Percentiles rank a stretch among this genome's conserved stretches.
Evolutionary conservation across 2,888 invertebrate species (phyloP).

Genomic region (Drosophila mimetica): DNA sequence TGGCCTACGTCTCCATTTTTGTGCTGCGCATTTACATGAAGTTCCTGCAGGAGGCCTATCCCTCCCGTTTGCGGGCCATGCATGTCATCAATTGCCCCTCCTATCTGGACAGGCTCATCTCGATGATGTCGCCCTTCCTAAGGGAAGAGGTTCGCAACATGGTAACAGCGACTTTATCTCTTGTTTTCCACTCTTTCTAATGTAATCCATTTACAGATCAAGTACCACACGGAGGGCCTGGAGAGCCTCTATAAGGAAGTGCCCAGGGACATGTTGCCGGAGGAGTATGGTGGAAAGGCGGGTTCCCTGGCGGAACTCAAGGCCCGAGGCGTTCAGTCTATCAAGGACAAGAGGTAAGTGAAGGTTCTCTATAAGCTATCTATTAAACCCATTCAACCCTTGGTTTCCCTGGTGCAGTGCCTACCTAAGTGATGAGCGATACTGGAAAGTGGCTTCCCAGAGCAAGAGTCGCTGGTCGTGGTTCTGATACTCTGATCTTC

Average conservation of each 20-base stretch:
- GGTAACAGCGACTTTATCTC: conserved; percentile 74
- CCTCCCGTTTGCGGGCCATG: conserved; percentile 88
- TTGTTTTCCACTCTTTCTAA: too few species aligned
- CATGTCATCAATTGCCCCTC: conserved; percentile 88
- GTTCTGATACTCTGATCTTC: conserved; percentile 42
- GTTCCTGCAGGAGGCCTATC: conserved; percentile 89
- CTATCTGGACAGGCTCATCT: conserved; percentile 86
- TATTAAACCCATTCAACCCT: too few species aligned
- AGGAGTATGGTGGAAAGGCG: conserved; percentile 87
- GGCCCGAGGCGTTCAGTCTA: conserved; percentile 85
- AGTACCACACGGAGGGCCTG: conserved; percentile 86
- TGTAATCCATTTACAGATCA: conserved; percentile 82
- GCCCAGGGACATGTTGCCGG: conserved; percentile 87
- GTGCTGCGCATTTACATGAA: conserved; percentile 87
- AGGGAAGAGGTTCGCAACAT: conserved; percentile 86
- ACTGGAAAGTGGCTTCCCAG: conserved; percentile 86
- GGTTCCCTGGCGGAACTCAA: conserved; percentile 82
- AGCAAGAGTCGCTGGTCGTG: conserved; percentile 67
- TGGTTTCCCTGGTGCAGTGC: conserved; percentile 81
- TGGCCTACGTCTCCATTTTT: conserved; percentile 86
- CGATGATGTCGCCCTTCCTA: conserved; percentile 87
- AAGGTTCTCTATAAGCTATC: too few species aligned
- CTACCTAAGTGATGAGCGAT: conserved; percentile 86
- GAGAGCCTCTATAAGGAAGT: conserved; percentile 86
- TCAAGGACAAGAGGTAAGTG: conserved; percentile 68